These are phyloP conservation scores for Varecia variegata DNA, from an alignment of 2,797 vertebrate genomes.

Conservation along the genomic window DNA sequence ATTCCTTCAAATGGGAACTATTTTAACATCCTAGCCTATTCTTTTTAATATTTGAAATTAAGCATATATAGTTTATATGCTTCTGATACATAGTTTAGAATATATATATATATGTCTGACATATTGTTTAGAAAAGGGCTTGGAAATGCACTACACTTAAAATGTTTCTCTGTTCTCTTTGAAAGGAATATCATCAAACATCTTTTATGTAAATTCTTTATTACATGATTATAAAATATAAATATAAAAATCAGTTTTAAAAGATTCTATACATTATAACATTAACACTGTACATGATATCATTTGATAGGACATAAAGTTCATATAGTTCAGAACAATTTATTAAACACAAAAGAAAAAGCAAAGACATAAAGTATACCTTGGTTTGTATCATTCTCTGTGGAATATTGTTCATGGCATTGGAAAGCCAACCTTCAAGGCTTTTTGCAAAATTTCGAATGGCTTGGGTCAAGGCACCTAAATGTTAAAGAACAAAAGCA, in stretches of 20 bases:
- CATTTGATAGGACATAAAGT: background rate
- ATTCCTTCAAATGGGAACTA: background rate
- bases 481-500: slow-evolving; percentile 77
- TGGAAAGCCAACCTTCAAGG: slow-evolving; percentile 92
- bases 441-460: slow-evolving; percentile 93
- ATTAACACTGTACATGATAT: background rate
- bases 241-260: background rate
- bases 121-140: background rate
- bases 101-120: background rate
- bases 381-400: slow-evolving; percentile 92
- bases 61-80: background rate
- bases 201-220: background rate
- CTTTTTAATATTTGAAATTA: slow-evolving; percentile 17
- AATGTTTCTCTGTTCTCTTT: background rate
- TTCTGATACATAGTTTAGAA: background rate
- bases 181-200: background rate
- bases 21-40: background rate
- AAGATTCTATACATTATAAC: background rate
- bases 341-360: slow-evolving; percentile 46
- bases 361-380: slow-evolving; percentile 76
- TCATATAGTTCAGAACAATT: background rate
- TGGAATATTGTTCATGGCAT: slow-evolving; percentile 91
- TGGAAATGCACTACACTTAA: background rate
- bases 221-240: background rate
- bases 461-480: slow-evolving; percentile 93